Percentiles rank a stretch among this genome's conserved stretches.
Evolutionary conservation across 2,888 invertebrate species (phyloP).

Genomic region (Hartigia nigra): DNA sequence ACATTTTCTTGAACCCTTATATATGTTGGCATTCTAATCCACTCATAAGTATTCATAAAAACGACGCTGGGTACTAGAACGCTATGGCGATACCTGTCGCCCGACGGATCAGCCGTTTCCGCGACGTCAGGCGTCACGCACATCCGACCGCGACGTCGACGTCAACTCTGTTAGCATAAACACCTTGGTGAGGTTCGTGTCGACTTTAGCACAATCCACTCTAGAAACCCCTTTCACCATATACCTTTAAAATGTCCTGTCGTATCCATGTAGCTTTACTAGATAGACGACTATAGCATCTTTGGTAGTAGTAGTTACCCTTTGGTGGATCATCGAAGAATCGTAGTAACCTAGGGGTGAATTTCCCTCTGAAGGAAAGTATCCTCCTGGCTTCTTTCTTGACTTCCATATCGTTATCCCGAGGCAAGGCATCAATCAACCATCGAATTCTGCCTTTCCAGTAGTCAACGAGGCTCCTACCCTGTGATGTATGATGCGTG

Average conservation of each 20-base stretch:
- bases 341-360: not conserved
- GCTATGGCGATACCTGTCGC: not conserved
- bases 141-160: constrained; percentile 9
- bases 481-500: not conserved
- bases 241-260: not conserved
- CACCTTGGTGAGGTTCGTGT: constrained; percentile 11
- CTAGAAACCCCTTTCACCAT: not conserved
- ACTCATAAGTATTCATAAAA: constrained; percentile 7
- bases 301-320: not conserved
- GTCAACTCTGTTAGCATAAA: constrained; percentile 20
- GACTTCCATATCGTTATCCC: not conserved
- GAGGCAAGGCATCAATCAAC: not conserved
- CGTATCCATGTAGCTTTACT: not conserved
- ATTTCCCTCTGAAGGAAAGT: not conserved
- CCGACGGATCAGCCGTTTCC: not conserved
- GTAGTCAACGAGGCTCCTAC: not conserved
- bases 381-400: not conserved
- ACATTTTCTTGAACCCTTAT: not conserved
- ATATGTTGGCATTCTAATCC: not conserved
- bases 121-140: constrained; percentile 13
- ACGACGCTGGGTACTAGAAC: not conserved
- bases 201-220: not conserved
- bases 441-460: not conserved
- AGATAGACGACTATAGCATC: not conserved
- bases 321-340: not conserved